Evolutionary conservation across 2,797 vertebrate species (phyloP).

Genomic region (Valencia hispanica): DNA sequence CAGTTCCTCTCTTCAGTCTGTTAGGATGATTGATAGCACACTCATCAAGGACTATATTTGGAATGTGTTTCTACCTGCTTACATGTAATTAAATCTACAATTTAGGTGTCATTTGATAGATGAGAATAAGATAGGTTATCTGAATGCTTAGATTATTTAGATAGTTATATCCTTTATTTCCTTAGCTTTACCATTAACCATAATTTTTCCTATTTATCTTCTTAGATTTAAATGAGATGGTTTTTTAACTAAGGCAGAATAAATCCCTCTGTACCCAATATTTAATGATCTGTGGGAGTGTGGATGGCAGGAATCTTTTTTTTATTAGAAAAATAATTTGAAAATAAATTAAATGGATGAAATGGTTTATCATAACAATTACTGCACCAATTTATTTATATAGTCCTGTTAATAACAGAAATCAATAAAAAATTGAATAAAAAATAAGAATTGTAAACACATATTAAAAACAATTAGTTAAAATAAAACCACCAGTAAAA

Average conservation of each 20-base stretch:
- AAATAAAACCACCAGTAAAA: no score
- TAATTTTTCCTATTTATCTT: background rate
- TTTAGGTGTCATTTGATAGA: background rate
- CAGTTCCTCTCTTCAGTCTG: background rate
- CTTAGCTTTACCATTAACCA: background rate
- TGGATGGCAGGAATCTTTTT: background rate
- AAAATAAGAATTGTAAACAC: no score
- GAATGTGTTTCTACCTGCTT: background rate
- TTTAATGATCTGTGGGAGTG: background rate
- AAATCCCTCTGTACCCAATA: background rate
- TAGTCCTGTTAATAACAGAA: no score
- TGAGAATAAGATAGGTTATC: background rate
- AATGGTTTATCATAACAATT: no score
- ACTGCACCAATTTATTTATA: no score
- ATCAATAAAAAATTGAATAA: no score
- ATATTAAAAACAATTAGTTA: no score
- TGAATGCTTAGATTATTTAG: background rate
- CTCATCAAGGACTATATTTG: background rate
- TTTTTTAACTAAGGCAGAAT: background rate
- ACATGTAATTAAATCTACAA: conserved; percentile 6
- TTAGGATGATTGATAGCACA: conserved; percentile 6
- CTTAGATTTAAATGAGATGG: background rate
- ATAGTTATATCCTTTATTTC: background rate
- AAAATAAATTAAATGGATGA: background rate
- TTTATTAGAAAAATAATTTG: background rate